These are phyloP conservation scores for Dendroctonus valens DNA, from an alignment of 1,140 invertebrate species.

Conservation along the genomic window DNA sequence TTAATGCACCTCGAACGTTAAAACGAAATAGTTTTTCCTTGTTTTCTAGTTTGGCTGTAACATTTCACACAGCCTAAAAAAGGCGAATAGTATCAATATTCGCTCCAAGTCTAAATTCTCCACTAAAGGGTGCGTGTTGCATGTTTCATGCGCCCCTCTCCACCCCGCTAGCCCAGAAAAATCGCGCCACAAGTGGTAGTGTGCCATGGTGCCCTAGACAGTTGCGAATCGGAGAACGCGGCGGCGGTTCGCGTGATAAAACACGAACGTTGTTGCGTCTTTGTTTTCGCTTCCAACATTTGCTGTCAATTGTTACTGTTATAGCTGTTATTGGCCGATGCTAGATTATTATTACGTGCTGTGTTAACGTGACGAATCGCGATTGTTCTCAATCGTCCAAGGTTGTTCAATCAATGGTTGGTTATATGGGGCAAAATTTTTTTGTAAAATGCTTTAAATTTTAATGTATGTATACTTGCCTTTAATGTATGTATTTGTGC, in stretches of 20 bases:
- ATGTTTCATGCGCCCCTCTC: constrained; percentile 13
- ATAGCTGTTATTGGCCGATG: too few relatives aligned
- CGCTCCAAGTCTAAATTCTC: constrained; percentile 11
- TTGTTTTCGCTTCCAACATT: constrained; percentile 13
- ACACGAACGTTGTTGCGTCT: constrained; percentile 18
- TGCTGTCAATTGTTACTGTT: constrained; percentile 15
- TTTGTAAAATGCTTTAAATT: too few relatives aligned
- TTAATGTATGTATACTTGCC: too few relatives aligned
- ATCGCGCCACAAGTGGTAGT: constrained; percentile 35
- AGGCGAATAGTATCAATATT: constrained; percentile 7
- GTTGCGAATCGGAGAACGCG: constrained; percentile 30
- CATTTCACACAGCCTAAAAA: not conserved
- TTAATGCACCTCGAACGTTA: too few relatives aligned
- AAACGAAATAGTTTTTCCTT: too few relatives aligned
- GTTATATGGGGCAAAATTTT: too few relatives aligned
- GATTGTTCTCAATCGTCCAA: too few relatives aligned
- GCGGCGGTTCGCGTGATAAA: constrained; percentile 25
- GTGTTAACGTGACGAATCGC: too few relatives aligned
- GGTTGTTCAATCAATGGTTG: too few relatives aligned
- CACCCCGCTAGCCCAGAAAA: constrained; percentile 27
- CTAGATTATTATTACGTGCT: too few relatives aligned
- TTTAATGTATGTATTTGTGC: too few relatives aligned
- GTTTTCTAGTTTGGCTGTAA: too few relatives aligned
- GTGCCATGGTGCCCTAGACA: constrained; percentile 35
- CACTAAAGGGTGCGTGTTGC: constrained; percentile 33